These are phyloP conservation scores for Phortica variegata DNA, from an alignment of 1,140 invertebrate genomes.

Conservation along the genomic window DNA sequence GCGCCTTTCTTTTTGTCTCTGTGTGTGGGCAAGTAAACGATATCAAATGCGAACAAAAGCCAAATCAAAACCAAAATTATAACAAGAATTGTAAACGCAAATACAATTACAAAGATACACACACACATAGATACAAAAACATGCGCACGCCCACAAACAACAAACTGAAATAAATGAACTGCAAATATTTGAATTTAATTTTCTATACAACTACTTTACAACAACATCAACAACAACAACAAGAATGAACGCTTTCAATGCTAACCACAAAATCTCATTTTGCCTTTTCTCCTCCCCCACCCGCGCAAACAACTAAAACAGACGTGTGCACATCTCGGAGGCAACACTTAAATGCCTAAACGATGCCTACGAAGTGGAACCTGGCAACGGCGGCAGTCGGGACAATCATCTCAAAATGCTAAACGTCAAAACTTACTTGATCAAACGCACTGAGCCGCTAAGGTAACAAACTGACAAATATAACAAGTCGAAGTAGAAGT, in stretches of 20 bases:
- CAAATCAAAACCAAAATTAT: too few species aligned
- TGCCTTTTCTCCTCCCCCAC: constrained; percentile 10
- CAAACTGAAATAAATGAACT: constrained; percentile 25
- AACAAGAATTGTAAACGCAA: too few species aligned
- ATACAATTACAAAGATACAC: too few species aligned
- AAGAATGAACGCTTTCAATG: too few species aligned
- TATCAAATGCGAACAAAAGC: not conserved
- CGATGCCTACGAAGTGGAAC: constrained; percentile 89
- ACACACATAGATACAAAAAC: constrained; percentile 16
- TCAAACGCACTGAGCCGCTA: constrained; percentile 78
- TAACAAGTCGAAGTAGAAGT: too few species aligned
- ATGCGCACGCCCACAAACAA: constrained; percentile 24
- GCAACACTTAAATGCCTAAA: constrained; percentile 82
- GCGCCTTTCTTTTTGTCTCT: not conserved
- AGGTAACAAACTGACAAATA: constrained; percentile 57
- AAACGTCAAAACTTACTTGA: constrained; percentile 89
- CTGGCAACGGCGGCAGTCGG: constrained; percentile 80
- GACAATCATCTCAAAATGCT: constrained; percentile 85
- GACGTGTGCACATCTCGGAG: constrained; percentile 88
- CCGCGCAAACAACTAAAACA: constrained; percentile 51
- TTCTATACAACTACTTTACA: constrained; percentile 40
- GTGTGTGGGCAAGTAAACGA: not conserved
- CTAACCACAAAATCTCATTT: too few species aligned
- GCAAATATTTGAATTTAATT: constrained; percentile 55
- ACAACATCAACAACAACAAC: too few species aligned